These are phyloP conservation scores for Oncorhynchus masou DNA, from an alignment of 2,113 vertebrate genomes.

Conservation along the genomic window DNA sequence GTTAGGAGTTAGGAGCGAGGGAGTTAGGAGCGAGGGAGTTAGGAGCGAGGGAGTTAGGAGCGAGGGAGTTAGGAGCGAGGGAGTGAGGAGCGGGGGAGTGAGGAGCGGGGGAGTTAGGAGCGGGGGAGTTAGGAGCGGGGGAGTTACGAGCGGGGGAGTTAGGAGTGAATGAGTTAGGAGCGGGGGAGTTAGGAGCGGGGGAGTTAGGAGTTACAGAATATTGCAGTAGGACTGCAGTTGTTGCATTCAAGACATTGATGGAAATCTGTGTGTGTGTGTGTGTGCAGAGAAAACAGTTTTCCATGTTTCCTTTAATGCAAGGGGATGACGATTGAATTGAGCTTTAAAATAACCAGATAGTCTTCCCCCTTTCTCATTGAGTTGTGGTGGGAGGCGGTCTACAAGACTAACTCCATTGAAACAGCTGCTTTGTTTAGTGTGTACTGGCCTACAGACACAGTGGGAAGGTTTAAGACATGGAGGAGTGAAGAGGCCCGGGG, in stretches of 20 bases:
- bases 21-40: too few species aligned
- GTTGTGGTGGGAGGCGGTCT: background rate
- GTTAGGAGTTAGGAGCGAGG: too few species aligned
- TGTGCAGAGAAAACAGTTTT: background rate
- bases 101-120: too few species aligned
- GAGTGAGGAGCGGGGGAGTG: too few species aligned
- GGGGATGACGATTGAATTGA: background rate
- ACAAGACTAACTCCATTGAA: background rate
- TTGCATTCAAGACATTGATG: background rate
- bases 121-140: too few species aligned
- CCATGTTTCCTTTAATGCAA: slow-evolving; percentile 2
- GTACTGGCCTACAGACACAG: background rate
- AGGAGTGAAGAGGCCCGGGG: background rate
- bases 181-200: too few species aligned
- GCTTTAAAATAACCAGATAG: background rate
- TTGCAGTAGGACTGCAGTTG: background rate
- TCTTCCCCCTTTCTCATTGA: background rate
- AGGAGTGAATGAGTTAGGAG: too few species aligned
- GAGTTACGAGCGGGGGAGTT: too few species aligned
- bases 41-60: too few species aligned
- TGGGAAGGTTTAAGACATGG: background rate
- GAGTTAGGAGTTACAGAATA: too few species aligned
- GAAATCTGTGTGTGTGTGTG: background rate
- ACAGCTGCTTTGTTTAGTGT: background rate
- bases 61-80: too few species aligned